phyloP scores from a whole-genome alignment of 2,888 invertebrate genomes.

The Esperia sulphurella region DNA sequence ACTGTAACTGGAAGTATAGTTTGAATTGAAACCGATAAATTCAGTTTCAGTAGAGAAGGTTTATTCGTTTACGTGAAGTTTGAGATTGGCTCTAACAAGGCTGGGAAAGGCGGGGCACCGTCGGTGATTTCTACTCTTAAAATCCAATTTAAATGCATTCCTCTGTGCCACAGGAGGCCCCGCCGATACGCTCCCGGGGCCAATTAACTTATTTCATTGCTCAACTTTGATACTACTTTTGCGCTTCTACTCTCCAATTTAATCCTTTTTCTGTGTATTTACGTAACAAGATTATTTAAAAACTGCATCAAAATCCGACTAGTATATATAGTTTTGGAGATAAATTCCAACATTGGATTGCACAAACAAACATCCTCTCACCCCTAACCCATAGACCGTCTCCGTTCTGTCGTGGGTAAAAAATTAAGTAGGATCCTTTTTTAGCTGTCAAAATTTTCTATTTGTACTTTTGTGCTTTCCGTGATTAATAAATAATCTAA shows the following conservation, averaged over 20 bases:
- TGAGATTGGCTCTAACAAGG: slow-evolving; percentile 77
- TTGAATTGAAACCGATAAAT: slow-evolving; percentile 66
- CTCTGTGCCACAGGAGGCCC: slow-evolving; percentile 75
- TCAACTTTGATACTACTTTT: slow-evolving; percentile 61
- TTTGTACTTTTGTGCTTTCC: too few relatives aligned
- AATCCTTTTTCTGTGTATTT: too few relatives aligned
- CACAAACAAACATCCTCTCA: too few relatives aligned
- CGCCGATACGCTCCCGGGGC: slow-evolving; percentile 73
- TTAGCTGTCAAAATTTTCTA: too few relatives aligned
- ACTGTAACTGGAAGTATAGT: slow-evolving; percentile 24
- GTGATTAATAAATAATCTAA: too few relatives aligned
- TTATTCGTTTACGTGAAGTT: slow-evolving; percentile 78
- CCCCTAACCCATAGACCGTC: too few relatives aligned
- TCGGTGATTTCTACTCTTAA: slow-evolving; percentile 78
- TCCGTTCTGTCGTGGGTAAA: too few relatives aligned
- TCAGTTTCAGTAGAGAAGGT: slow-evolving; percentile 59
- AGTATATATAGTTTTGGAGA: too few relatives aligned
- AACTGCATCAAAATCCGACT: too few relatives aligned
- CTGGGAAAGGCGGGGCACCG: slow-evolving; percentile 53
- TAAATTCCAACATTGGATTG: too few relatives aligned
- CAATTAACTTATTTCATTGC: slow-evolving; percentile 79
- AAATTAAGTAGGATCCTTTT: too few relatives aligned
- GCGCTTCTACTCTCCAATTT: slow-evolving; percentile 27
- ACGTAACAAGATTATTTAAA: too few relatives aligned
- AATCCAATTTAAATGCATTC: slow-evolving; percentile 80